phyloP scores from a whole-genome alignment of 30 jellyfish, hydroid and myxozoan species.

The Morbakka virulenta region DNA sequence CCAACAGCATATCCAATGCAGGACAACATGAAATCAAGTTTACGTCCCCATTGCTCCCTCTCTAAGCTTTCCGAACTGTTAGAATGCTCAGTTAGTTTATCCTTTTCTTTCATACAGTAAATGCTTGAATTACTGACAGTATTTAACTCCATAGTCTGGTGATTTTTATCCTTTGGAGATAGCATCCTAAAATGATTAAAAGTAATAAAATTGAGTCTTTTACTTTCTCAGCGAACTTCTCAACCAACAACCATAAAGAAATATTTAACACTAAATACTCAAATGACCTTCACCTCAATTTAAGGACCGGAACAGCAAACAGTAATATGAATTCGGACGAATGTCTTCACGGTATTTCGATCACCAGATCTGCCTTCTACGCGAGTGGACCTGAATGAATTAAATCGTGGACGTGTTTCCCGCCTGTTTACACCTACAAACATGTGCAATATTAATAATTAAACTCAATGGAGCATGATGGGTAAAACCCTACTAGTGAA shows the following conservation, averaged over 20 bases:
- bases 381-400: not conserved
- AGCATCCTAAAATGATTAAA: no score
- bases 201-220: no score
- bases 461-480: not conserved
- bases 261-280: no score
- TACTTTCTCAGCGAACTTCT: no score
- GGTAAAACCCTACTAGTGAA: not conserved
- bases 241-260: no score
- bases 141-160: not conserved
- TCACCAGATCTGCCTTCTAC: not conserved
- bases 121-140: not conserved
- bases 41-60: slow-evolving; percentile 84
- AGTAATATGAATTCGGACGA: no score
- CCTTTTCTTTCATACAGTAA: not conserved
- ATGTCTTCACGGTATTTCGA: no score
- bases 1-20: slow-evolving; percentile 94
- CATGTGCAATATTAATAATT: not conserved
- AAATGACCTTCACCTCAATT: no score
- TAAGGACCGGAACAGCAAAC: no score
- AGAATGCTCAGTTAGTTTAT: not conserved
- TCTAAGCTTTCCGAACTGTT: slow-evolving; percentile 15
- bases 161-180: not conserved
- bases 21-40: slow-evolving; percentile 72
- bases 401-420: not conserved
- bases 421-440: not conserved